Conservation (phyloP, 1,140 invertebrate genomes). For the Sinonovacula constricta region DNA sequence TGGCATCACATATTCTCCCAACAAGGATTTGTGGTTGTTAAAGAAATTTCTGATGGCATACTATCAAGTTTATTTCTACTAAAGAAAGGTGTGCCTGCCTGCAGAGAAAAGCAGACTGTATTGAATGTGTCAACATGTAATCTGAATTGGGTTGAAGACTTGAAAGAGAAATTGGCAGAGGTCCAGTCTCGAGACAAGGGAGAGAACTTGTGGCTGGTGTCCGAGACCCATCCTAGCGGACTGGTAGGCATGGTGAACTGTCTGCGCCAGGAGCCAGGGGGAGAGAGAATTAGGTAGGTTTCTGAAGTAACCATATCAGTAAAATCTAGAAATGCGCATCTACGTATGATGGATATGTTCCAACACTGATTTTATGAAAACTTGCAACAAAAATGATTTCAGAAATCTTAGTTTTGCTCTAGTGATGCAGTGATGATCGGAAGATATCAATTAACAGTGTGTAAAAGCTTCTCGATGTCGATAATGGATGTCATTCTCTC, state of each 20-base stretch:
- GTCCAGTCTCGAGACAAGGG: slow-evolving; percentile 77
- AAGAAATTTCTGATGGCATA: slow-evolving; percentile 70
- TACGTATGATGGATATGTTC: too few relatives aligned
- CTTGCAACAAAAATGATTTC: too few relatives aligned
- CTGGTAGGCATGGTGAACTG: slow-evolving; percentile 94
- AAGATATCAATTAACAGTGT: too few relatives aligned
- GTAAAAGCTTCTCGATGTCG: too few relatives aligned
- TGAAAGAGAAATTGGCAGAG: slow-evolving; percentile 84
- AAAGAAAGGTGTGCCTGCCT: slow-evolving; percentile 48
- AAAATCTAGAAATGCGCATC: too few relatives aligned
- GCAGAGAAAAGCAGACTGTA: slow-evolving; percentile 22
- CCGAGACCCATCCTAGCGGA: slow-evolving; percentile 81
- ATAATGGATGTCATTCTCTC: too few relatives aligned
- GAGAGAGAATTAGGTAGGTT: slow-evolving; percentile 84
- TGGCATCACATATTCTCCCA: slow-evolving; percentile 78
- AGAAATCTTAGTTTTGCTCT: too few relatives aligned
- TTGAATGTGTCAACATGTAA: slow-evolving; percentile 74
- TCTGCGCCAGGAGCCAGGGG: slow-evolving; percentile 90
- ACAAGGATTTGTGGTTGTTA: slow-evolving; percentile 77
- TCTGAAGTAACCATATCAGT: too few relatives aligned
- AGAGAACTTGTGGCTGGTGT: slow-evolving; percentile 75
- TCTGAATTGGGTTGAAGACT: slow-evolving; percentile 86
- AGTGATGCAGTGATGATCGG: too few relatives aligned
- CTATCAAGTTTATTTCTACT: slow-evolving; percentile 74
- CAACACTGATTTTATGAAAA: too few relatives aligned